phyloP scores from a whole-genome alignment of 2,797 vertebrate genomes.

The Mionectes olivaceus region DNA sequence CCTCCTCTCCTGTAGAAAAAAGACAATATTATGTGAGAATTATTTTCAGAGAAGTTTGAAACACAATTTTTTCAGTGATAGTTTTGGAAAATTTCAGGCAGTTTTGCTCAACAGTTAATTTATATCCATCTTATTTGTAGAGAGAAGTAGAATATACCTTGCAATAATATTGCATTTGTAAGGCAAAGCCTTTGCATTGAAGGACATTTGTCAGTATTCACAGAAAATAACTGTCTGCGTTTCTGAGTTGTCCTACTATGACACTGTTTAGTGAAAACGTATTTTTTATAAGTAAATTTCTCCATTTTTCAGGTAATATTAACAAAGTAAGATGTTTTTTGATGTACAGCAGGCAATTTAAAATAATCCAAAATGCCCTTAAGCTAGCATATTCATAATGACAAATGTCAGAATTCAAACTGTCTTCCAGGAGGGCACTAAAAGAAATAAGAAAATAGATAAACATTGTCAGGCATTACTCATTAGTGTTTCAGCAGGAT shows the following conservation, averaged over 20 bases:
- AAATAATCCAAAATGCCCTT: neutral
- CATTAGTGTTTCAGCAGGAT: neutral
- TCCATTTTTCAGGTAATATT: neutral
- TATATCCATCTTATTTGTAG: neutral
- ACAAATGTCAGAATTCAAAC: neutral
- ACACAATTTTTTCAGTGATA: neutral
- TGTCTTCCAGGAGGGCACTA: neutral
- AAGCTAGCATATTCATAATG: neutral
- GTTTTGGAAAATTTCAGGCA: neutral
- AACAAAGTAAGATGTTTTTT: neutral
- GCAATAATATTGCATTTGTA: neutral
- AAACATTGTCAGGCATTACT: neutral
- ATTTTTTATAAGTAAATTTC: neutral
- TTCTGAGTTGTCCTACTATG: neutral
- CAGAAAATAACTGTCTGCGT: neutral
- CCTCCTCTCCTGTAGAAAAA: neutral
- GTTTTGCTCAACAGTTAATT: neutral
- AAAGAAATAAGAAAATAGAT: conserved; percentile 2
- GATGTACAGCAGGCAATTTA: neutral
- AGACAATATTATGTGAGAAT: neutral
- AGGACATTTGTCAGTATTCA: neutral
- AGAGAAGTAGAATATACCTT: neutral
- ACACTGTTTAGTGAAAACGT: neutral
- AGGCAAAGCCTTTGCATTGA: neutral
- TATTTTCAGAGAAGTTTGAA: neutral